Evolutionary conservation across 2,888 invertebrate genomes (phyloP), one percentile per base, ranked within the genome.

Genomic region (Drosophila incognita): DNA sequence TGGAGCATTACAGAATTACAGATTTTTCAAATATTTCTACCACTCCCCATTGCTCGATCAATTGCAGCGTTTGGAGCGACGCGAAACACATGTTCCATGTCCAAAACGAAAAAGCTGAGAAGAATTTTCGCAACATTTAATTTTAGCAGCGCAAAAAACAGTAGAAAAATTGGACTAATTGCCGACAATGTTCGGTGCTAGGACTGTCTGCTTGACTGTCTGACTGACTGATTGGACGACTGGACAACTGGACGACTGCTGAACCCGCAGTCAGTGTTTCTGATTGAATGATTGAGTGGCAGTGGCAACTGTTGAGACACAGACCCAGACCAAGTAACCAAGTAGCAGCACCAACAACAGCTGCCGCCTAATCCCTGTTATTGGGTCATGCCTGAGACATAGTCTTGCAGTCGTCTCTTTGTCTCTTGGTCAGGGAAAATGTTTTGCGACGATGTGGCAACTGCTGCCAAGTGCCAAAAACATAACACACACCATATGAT

Each of bases 91-190:
- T 87, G 86, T 79, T 77, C 67, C 77, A 70, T 77, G 82, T 75
- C 76, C 70, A 49, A 69, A 65, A 49, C 53, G 40, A 58, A 74
- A 48, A 59, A 73, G 79, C 69, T 74, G 72, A 76, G 77, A 74
- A 87, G 87, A 87, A 87, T 89, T 89, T 90, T 89, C 89, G 90
- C 88, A 89, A 89, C 78, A 80, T 83, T 88, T 90, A 89, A 89
- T 89, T 90, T 90, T 87, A 86, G 87, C 79, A 83, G 74, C n/a
- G 40, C 24, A 61, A 54, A 52, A 81, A 68, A 78, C 66, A 58
- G 60, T 27, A 49, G 71, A 77, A 88, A 89, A 88, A 83, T 82
- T 87, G 89, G 81, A 90, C 85, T 89, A 89, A 89, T 89, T 89
- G 89, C 83, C 85, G 85, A 72, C 86, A 82, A 83, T 80, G 83